Evolutionary conservation across 2,888 invertebrate genomes (phyloP), one percentile per base, ranked within the genome.

Genomic region (Actias luna): DNA sequence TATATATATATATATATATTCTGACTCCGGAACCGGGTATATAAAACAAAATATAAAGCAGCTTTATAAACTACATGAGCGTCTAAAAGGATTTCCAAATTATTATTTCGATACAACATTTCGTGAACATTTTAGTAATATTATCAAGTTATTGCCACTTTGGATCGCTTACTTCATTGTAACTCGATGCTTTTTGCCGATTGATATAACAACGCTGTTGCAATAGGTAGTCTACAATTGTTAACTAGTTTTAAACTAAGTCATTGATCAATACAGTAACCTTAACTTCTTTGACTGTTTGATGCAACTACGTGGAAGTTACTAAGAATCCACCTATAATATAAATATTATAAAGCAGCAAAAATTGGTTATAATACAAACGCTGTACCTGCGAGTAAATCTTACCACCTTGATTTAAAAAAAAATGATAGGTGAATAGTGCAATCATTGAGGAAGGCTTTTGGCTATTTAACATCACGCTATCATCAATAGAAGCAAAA

Each of bases 231-330:
- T 76, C 73, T 74, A 71, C 75, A 69, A 76, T 70, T 81, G 79
- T 79, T 83, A 78, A 80, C 71, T 82, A 78, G 73, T 39, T 75
- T 83, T 75, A 76, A 71, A 67, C 71, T 59, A 68, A 70, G 70
- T 72, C 69, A 72, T 84, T 82, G 74, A 70, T 71, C 77, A 83
- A 85, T 75, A 55, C 29, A 8, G 64, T 69, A 78, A 70, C 84
- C 81, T 80, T 83, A 85, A 82, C 84, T 78, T 70, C 31, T 42
- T 29, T 62, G 69, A 70, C 70, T 70, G 72, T 75, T 74, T 72
- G 71, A 68, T 63, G 52, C 65, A 63, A 72, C 71, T 71, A 67
- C 71, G 64, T 63, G 67, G 64, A 64, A 71, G 71, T 50, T 22
- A 22, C 61, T 57, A 39, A 57, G 31, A 36, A 61, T 22, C 31